Evolutionary conservation across 2,113 vertebrate species (phyloP).

Genomic region (Morone chrysops): DNA sequence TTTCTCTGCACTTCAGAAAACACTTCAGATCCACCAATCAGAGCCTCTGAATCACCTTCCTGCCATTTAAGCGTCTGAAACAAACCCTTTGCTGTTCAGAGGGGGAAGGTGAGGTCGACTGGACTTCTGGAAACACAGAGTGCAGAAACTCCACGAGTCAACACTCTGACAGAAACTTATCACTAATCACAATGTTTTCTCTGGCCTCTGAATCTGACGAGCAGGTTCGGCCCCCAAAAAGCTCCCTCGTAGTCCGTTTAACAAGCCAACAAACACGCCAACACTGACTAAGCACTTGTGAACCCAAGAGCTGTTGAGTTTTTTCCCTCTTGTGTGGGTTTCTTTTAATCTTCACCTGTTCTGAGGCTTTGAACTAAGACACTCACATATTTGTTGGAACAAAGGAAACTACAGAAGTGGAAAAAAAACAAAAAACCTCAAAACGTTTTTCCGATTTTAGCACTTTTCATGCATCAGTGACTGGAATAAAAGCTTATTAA

Average conservation of each 20-base stretch:
- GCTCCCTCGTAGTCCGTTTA: neutral
- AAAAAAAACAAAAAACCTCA: neutral
- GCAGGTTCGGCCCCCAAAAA: neutral
- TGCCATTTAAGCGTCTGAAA: constrained; percentile 18
- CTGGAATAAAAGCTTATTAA: constrained; percentile 26
- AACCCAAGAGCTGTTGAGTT: neutral
- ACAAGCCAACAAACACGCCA: constrained; percentile 5
- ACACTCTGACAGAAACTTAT: neutral
- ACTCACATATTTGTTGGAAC: neutral
- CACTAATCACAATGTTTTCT: constrained; percentile 13
- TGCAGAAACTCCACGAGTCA: neutral
- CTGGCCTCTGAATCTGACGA: neutral
- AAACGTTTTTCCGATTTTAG: neutral
- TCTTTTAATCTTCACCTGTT: constrained; percentile 20
- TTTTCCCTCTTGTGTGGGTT: neutral
- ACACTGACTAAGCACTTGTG: neutral
- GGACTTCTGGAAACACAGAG: neutral
- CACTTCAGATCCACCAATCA: constrained; percentile 51
- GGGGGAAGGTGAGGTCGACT: neutral
- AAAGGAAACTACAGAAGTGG: neutral
- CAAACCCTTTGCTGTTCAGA: constrained; percentile 17
- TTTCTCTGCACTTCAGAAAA: constrained; percentile 19
- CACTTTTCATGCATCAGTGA: constrained; percentile 16
- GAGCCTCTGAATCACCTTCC: constrained; percentile 32
- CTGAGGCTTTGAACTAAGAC: constrained; percentile 4